phyloP scores from a whole-genome alignment of 2,888 invertebrate species.

The Leuctra nigra region DNA sequence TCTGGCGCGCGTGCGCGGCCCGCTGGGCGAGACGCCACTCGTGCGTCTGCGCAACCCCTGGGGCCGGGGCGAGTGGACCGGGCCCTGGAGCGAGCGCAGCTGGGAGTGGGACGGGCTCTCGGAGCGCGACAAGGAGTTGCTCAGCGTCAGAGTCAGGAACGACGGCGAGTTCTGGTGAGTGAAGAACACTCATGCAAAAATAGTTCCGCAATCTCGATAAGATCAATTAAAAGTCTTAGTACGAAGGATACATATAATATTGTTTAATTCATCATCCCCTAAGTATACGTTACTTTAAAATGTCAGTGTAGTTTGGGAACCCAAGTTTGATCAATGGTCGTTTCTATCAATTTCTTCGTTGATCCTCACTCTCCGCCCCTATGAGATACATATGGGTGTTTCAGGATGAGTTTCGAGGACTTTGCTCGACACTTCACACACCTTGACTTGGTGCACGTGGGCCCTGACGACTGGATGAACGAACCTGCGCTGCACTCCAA shows the following conservation, averaged over 20 bases:
- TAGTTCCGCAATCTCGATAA: not conserved
- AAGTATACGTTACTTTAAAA: too few relatives aligned
- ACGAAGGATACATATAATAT: too few relatives aligned
- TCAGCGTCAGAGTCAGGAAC: conserved; percentile 53
- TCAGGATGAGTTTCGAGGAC: conserved; percentile 66
- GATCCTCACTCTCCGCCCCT: too few relatives aligned
- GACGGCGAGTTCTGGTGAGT: conserved; percentile 64
- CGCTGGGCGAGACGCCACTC: conserved; percentile 50
- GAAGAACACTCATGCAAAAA: not conserved
- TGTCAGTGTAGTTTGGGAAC: too few relatives aligned
- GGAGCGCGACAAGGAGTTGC: conserved; percentile 54
- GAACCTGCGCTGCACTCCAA: conserved; percentile 59
- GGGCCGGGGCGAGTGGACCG: conserved; percentile 62
- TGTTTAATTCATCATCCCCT: too few relatives aligned
- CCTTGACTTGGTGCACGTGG: conserved; percentile 65
- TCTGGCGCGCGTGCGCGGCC: conserved; percentile 57
- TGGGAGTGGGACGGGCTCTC: conserved; percentile 63
- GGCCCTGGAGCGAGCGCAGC: conserved; percentile 62
- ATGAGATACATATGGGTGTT: too few relatives aligned
- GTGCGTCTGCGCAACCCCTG: conserved; percentile 60
- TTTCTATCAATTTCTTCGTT: too few relatives aligned
- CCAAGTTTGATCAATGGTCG: too few relatives aligned
- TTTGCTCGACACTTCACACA: conserved; percentile 59
- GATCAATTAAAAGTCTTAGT: too few relatives aligned
- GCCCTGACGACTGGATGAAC: conserved; percentile 68